phyloP scores from a whole-genome alignment of 1,140 invertebrate species.

The Ips nitidus region DNA sequence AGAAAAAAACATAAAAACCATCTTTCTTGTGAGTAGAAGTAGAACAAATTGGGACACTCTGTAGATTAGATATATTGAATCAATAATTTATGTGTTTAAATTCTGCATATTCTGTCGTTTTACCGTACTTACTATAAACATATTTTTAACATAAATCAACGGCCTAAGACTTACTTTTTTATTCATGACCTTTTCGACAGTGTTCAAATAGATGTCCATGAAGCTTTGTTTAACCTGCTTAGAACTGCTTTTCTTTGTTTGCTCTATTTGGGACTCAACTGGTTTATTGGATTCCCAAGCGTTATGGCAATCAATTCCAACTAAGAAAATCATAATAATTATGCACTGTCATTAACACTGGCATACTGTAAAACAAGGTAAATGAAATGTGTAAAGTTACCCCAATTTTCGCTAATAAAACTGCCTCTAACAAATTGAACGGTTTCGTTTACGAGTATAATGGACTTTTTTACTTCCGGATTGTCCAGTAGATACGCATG shows the following conservation, averaged over 20 bases:
- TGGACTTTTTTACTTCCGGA: conserved; percentile 25
- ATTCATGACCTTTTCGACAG: conserved; percentile 22
- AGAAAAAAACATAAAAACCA: too few relatives aligned
- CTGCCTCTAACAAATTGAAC: conserved; percentile 35
- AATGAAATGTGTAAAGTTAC: conserved; percentile 28
- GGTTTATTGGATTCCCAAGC: conserved; percentile 19
- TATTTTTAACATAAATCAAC: too few relatives aligned
- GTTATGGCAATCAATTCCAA: conserved; percentile 35
- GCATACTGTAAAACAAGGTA: not conserved
- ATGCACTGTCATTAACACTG: too few relatives aligned
- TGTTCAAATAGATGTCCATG: conserved; percentile 37
- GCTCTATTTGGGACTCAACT: not conserved
- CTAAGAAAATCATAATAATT: conserved; percentile 13
- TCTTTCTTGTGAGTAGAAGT: too few relatives aligned
- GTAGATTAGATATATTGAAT: too few relatives aligned
- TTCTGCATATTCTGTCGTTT: too few relatives aligned
- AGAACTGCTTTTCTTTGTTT: conserved; percentile 5
- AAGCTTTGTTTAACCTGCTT: conserved; percentile 25
- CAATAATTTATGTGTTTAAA: too few relatives aligned
- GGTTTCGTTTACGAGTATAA: conserved; percentile 24
- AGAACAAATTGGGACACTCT: too few relatives aligned
- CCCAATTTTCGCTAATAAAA: conserved; percentile 47
- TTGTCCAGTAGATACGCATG: conserved; percentile 43
- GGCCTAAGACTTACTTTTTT: conserved; percentile 1
- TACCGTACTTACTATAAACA: too few relatives aligned